Conservation (phyloP, 1,140 invertebrate genomes). For the Pseudachorutes palmiensis region DNA sequence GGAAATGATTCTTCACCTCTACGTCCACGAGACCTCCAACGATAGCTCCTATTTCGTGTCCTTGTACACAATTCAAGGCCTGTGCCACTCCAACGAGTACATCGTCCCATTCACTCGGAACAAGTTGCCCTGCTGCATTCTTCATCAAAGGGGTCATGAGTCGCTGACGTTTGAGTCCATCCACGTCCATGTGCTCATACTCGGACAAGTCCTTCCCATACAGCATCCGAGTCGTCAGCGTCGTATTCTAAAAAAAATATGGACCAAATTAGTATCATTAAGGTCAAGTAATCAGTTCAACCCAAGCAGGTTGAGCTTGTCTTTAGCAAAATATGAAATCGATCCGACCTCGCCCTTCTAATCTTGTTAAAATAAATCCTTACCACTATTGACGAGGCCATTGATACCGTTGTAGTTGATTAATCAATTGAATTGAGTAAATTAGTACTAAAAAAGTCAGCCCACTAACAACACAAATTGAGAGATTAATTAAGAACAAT, state of each 20-base stretch:
- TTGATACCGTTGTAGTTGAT: no score
- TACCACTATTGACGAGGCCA: no score
- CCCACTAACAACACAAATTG: no score
- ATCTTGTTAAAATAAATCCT: no score
- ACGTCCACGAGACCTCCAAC: conserved; percentile 85
- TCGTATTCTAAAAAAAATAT: conserved; percentile 57
- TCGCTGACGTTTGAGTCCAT: conserved; percentile 91
- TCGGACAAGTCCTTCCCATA: conserved; percentile 87
- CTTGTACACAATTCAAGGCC: conserved; percentile 43
- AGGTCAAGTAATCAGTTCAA: background rate
- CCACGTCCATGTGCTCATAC: conserved; percentile 92
- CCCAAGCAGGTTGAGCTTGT: background rate
- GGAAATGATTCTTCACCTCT: conserved; percentile 51
- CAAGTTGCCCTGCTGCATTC: conserved; percentile 63
- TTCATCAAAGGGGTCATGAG: conserved; percentile 87
- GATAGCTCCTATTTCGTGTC: conserved; percentile 65
- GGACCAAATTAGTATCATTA: background rate
- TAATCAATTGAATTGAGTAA: no score
- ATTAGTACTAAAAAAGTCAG: no score
- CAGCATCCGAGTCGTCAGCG: conserved; percentile 73
- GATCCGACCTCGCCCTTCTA: no score
- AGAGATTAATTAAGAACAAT: no score
- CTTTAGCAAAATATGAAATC: no score
- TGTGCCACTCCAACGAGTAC: conserved; percentile 63
- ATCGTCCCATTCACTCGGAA: conserved; percentile 84